Evolutionary conservation across 1,140 invertebrate species (phyloP), one percentile per base, ranked within the genome.

Genomic region (Dendroctonus ponderosae): DNA sequence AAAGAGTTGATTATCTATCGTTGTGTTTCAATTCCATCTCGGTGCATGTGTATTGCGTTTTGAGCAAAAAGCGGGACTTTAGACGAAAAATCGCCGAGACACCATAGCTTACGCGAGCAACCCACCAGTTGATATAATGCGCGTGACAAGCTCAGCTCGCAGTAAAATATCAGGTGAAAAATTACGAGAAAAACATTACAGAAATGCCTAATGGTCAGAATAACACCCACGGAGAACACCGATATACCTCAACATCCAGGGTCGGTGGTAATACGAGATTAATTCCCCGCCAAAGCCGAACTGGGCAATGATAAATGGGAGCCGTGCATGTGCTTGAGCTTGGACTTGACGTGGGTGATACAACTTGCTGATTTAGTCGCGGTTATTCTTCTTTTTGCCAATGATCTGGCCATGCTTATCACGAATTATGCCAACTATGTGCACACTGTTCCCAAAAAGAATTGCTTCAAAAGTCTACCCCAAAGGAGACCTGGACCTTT

Each of bases 221-320:
- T 40, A 38, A 59, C 57, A 59, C 57, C 57, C 57, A 59, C 57
- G 44, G 40, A 44, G 57, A 59, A 44, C 57, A 14, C n/a, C 57
- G 53, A 56, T 56, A 56, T 56, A 41, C 53, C 39, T 56, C 53
- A 56, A 56, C 53, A 56, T 56, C 53, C 53, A 41, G 53, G 53
- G 53, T 56, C 57, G 57, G 44, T 59, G 57, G 57, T 59, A 59
- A 59, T 59, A 59, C 43, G 57, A 59, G 41, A 44, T 59, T 59
- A 59, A 59, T 48, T 44, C 44, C 44, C 43, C 8, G 41, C 43
- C n/a, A 59, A 59, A 46, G 41, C 40, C 7, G 14, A 14, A 59
- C n/a, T 56, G 9, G 7, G 44, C 41, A 38, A 59, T 59, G 57
- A 59, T 59, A 59, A 59, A 59, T 59, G 42, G 57, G 40, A 41